A percentile compares a stretch with the other conserved stretches of the same genome.
Evolutionary conservation across 2,113 vertebrate genomes (phyloP).

Genomic region (Salvelinus fontinalis): DNA sequence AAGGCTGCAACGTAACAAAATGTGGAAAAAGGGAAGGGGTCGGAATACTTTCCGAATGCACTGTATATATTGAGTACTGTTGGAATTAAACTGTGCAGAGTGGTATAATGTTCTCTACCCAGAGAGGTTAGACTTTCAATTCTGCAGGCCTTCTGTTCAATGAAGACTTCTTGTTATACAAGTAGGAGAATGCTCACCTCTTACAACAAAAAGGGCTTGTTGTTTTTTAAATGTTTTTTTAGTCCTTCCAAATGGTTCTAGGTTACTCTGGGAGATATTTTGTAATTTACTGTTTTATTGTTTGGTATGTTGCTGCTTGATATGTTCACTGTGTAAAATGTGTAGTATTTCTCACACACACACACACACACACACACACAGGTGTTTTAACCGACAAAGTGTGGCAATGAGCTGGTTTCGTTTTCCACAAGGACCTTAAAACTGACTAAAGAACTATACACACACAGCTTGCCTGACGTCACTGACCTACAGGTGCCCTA

Average conservation of each 20-base stretch:
- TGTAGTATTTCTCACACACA: neutral
- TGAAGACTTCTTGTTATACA: neutral
- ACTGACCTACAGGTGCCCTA: neutral
- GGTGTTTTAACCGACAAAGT: neutral
- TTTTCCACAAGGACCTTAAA: neutral
- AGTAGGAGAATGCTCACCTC: neutral
- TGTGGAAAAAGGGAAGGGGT: too few relatives aligned
- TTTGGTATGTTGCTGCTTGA: conserved; percentile 8
- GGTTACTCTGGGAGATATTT: neutral
- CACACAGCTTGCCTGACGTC: neutral
- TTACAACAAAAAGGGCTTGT: neutral
- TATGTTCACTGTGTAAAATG: neutral
- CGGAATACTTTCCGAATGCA: too few relatives aligned
- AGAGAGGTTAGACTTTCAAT: neutral
- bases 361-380: neutral
- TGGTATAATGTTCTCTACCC: neutral
- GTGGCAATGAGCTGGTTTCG: conserved; percentile 2
- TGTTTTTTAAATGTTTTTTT: neutral
- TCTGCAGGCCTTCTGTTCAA: neutral
- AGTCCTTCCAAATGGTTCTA: neutral
- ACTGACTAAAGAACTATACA: neutral
- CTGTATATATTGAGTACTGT: neutral
- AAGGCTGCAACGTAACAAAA: too few relatives aligned
- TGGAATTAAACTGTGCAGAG: neutral
- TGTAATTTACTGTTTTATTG: neutral